Evolutionary conservation across 2,888 invertebrate genomes (phyloP), one percentile per base, ranked within the genome.

Genomic region (Polietes domitor): DNA sequence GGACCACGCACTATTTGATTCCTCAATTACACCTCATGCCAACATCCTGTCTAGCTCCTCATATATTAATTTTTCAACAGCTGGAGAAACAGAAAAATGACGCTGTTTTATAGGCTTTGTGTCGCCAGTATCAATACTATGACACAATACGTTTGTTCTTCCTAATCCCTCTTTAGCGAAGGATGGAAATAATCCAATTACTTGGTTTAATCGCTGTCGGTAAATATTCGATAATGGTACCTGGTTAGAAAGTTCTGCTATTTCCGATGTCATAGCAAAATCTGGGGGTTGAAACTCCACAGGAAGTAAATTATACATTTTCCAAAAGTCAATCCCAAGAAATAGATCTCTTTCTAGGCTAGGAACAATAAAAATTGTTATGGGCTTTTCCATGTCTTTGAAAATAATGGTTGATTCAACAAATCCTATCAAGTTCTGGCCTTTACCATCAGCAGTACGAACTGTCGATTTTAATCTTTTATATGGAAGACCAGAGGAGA

Each of bases 31-130:
- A 5, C 86, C 88, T 0, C 86, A 65, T 3, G 41, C 58, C 5
- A 91, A 28, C 89, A 90, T 90, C 1, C 88, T 63, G 43, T 90
- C 88, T 0, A 90, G 85, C 75, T 90, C 89, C 15, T 77, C 68
- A 58, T 83, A 79, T 6, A 86, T 68, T 17, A 85, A 28, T 15
- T 79, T 78, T 32, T 75, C 75, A 47, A 75, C 63, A 12, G 75
- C 63, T 9, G 58, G 73, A 58, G 73, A 74, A 5, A 86, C 78
- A 0, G 86, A 83, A 73, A 80, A 85, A 41, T 85, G 83, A 0
- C 86, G 68, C 47, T 85, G 84, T 73, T 86, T 86, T 3, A 87
- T 76, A 0, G 86, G 86, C 7, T 76, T 73, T 1, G 81, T 75
- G 4, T 61, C 41, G 7, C 86, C 82, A 24, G 76, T 58, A 10